A percentile compares a stretch with the other conserved stretches of the same genome.
Evolutionary conservation across 2,113 vertebrate species (phyloP).

Genomic region (Notothenia rossii): DNA sequence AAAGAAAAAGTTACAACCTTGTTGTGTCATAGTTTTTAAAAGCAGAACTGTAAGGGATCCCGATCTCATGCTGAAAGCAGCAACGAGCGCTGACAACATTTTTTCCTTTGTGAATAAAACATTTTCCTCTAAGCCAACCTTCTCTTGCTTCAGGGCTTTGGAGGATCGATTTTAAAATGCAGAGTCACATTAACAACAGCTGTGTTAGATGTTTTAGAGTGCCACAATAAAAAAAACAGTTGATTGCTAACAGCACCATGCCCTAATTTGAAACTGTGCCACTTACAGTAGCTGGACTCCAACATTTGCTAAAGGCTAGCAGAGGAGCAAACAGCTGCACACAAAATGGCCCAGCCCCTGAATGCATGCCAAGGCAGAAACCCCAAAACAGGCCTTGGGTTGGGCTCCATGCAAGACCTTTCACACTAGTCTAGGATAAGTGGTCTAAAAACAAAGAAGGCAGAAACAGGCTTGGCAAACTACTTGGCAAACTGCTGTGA

Average conservation of each 20-base stretch:
- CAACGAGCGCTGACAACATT: constrained; percentile 39
- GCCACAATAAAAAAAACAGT: constrained; percentile 24
- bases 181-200: constrained; percentile 37
- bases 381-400: constrained; percentile 62
- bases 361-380: constrained; percentile 68
- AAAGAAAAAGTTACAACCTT: neutral
- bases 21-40: constrained; percentile 18
- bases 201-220: constrained; percentile 28
- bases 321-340: constrained; percentile 73
- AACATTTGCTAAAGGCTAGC: constrained; percentile 53
- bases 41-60: constrained; percentile 21
- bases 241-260: constrained; percentile 28
- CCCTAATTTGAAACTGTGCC: constrained; percentile 52
- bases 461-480: constrained; percentile 15
- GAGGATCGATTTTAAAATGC: constrained; percentile 29
- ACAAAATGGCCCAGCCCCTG: constrained; percentile 65
- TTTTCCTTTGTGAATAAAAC: constrained; percentile 50
- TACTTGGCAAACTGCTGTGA: neutral
- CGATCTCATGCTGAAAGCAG: constrained; percentile 10
- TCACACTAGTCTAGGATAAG: constrained; percentile 30
- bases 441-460: constrained; percentile 25
- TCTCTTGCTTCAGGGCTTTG: constrained; percentile 6
- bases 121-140: constrained; percentile 7
- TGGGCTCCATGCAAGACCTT: constrained; percentile 52
- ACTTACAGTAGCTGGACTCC: constrained; percentile 54